Evolutionary conservation across 2,113 vertebrate species (phyloP).

Genomic region (Mandrillus leucophaeus): DNA sequence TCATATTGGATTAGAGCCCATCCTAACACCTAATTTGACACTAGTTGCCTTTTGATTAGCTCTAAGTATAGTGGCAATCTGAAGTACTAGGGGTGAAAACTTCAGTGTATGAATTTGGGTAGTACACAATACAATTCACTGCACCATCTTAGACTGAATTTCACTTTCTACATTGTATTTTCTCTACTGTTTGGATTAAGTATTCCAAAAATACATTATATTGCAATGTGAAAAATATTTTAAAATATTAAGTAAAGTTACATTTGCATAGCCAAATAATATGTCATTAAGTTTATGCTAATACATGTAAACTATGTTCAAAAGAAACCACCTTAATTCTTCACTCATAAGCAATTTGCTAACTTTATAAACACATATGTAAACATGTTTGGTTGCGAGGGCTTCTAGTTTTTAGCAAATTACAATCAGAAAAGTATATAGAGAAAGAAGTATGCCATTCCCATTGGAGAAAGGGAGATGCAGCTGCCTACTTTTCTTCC

Average conservation of each 20-base stretch:
- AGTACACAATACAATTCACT: background rate
- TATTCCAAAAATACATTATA: background rate
- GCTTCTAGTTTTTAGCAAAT: background rate
- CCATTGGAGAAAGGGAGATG: background rate
- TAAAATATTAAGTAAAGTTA: background rate
- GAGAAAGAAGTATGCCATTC: background rate
- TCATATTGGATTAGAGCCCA: background rate
- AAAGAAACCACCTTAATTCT: background rate
- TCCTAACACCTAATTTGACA: background rate
- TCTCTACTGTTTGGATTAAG: background rate
- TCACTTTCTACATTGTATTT: conserved; percentile 9
- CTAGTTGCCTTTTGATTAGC: background rate
- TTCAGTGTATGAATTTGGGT: background rate
- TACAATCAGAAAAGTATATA: background rate
- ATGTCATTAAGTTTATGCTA: background rate
- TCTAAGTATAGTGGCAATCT: background rate
- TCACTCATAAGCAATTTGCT: background rate
- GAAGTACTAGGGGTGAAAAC: background rate
- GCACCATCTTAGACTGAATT: background rate
- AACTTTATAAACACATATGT: background rate
- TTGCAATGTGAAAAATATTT: background rate
- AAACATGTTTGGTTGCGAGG: background rate
- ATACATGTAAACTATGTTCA: background rate
- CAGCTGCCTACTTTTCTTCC: background rate
- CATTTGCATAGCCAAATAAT: background rate